Conservation (phyloP, 92 coral and sea anemone genomes). For the Heliopora coerulea region DNA sequence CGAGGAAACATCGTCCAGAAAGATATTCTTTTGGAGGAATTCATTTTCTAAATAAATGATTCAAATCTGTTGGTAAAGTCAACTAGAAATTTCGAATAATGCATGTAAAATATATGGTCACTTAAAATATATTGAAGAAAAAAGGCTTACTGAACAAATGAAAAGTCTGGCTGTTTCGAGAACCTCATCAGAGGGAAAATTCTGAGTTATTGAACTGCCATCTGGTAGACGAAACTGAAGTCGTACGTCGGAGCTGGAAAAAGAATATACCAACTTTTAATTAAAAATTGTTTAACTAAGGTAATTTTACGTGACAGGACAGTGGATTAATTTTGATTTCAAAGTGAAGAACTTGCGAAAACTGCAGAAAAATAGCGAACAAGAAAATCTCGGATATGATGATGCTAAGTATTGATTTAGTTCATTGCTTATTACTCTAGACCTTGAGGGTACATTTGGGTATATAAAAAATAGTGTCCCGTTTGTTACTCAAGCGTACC, state of each 20-base stretch:
- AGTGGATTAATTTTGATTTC: too few relatives aligned
- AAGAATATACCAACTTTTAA: neutral
- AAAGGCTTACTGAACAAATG: slow-evolving; percentile 68
- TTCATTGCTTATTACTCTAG: too few relatives aligned
- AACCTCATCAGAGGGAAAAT: slow-evolving; percentile 70
- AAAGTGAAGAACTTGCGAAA: too few relatives aligned
- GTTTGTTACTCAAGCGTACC: too few relatives aligned
- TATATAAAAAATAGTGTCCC: too few relatives aligned
- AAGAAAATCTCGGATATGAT: too few relatives aligned
- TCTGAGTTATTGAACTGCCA: slow-evolving; percentile 77
- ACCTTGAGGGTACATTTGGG: too few relatives aligned
- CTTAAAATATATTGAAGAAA: too few relatives aligned
- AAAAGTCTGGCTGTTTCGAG: slow-evolving; percentile 77
- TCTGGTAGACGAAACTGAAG: slow-evolving; percentile 98
- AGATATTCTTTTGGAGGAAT: neutral
- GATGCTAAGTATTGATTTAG: too few relatives aligned
- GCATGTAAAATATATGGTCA: neutral
- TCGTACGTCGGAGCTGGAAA: slow-evolving; percentile 57
- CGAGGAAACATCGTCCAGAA: slow-evolving; percentile 80
- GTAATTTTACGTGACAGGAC: too few relatives aligned
- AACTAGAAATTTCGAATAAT: neutral
- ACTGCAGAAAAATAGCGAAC: too few relatives aligned
- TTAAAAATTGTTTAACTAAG: too few relatives aligned
- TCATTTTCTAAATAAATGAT: slow-evolving; percentile 5
- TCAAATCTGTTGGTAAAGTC: neutral